Evolutionary conservation across 2,888 invertebrate genomes (phyloP).

Genomic region (Cephus pulcher): DNA sequence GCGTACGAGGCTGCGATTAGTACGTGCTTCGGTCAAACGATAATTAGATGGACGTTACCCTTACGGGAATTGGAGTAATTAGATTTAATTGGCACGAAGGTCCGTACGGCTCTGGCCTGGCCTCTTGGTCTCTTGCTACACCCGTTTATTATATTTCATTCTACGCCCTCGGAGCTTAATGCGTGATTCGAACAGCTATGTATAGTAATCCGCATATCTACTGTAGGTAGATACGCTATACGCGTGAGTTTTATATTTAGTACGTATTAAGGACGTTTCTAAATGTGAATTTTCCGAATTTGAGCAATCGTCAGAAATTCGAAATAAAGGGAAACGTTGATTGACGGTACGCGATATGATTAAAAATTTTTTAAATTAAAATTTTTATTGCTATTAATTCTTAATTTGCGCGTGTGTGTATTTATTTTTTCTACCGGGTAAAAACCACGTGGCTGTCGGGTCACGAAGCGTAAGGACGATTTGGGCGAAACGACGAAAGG

Average conservation of each 20-base stretch:
- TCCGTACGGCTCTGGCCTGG: neutral
- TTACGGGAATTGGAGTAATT: conserved; percentile 60
- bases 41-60: conserved; percentile 62
- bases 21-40: conserved; percentile 56
- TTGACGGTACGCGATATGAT: neutral
- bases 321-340: neutral
- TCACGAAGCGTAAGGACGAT: neutral
- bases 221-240: neutral
- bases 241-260: neutral
- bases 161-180: neutral
- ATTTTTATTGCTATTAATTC: neutral
- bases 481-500: neutral
- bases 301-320: neutral
- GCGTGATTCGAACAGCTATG: neutral
- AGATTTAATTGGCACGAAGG: conserved; percentile 56
- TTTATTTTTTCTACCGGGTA: neutral
- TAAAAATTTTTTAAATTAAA: neutral
- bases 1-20: conserved; percentile 47
- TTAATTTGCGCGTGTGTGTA: neutral
- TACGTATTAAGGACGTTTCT: no score
- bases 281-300: neutral
- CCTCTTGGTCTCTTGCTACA: neutral
- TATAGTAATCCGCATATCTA: neutral
- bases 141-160: neutral
- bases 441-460: neutral